Evolutionary conservation across 1,140 invertebrate species (phyloP).

Genomic region (Drosophila carrolli): DNA sequence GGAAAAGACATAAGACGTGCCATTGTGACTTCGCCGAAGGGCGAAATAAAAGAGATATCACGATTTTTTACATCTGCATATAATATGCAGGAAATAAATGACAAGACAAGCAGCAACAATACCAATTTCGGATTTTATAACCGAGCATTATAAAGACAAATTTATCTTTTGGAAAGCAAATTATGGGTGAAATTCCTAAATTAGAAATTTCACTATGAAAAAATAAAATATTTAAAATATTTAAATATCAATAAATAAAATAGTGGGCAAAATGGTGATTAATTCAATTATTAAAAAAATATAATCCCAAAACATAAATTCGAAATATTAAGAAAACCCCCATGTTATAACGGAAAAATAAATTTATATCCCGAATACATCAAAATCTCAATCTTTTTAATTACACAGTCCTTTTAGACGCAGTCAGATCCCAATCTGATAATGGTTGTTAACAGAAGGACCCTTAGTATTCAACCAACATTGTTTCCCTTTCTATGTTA

Average conservation of each 20-base stretch:
- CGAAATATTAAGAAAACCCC: no score
- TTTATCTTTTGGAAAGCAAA: no score
- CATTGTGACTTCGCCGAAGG: conserved; percentile 14
- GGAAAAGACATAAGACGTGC: conserved; percentile 37
- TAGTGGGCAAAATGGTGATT: no score
- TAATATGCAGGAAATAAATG: conserved; percentile 29
- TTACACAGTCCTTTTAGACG: conserved; percentile 19
- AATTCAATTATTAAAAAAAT: neutral
- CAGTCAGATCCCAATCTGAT: conserved; percentile 13
- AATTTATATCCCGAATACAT: neutral
- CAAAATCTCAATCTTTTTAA: conserved; percentile 27
- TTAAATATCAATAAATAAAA: neutral
- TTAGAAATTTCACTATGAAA: neutral
- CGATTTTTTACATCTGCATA: neutral
- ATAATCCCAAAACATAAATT: no score
- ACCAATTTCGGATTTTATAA: neutral
- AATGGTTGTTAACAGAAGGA: conserved; percentile 14
- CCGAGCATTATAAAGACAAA: no score
- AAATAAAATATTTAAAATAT: no score
- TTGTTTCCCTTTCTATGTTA: neutral
- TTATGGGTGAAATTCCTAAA: neutral
- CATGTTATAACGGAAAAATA: neutral
- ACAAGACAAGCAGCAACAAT: conserved; percentile 1
- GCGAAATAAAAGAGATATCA: conserved; percentile 1
- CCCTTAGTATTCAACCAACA: conserved; percentile 25